Evolutionary conservation across 1,140 invertebrate genomes (phyloP), one percentile per base, ranked within the genome.

Genomic region (Zaprionus kolodkinae): DNA sequence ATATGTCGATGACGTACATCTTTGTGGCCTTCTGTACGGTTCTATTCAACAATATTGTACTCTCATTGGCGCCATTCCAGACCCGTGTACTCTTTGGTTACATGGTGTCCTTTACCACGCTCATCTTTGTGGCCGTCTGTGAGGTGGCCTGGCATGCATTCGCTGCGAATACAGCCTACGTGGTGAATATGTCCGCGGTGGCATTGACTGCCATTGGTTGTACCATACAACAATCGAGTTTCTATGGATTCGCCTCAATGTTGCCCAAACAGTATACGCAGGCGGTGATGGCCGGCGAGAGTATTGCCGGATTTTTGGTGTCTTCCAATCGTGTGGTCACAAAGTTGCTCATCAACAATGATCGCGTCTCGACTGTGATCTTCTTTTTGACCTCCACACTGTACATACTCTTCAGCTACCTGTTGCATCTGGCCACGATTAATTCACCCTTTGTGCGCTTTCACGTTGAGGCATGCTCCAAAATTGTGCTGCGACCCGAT

Each of bases 241-340:
- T 98, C 93, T 98, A 98, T 92, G 97, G 97, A 9, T 98, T 97
- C 89, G 97, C 97, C 2, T 97, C 97, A 68, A 98, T 98, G 95
- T 93, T 98, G 64, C 97, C 97, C 15, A 95, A 95, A 66, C 81
- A 92, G 21, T 98, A 98, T 86, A 98, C 97, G 0, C 97, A 98
- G 91, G 97, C 97, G 60, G 97, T 98, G 0, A 98, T 98, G 97
- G 96, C 96, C 15, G 97, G 97, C 61, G 97, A 98, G 95, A 98
- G 97, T 96, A 95, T 96, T 33, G 97, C 97, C 17, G 97, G 97
- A 7, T 95, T 98, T 63, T 95, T 97, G 93, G 96, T 97, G 4
- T 98, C 97, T 11, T 91, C 95, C 1, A 97, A 97, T 92, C 94
- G 97, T 25, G 97, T 98, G 54, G 78, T 97, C 21, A 98, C 97